phyloP scores from a whole-genome alignment of 2,888 invertebrate genomes.

The Boloria selene region DNA sequence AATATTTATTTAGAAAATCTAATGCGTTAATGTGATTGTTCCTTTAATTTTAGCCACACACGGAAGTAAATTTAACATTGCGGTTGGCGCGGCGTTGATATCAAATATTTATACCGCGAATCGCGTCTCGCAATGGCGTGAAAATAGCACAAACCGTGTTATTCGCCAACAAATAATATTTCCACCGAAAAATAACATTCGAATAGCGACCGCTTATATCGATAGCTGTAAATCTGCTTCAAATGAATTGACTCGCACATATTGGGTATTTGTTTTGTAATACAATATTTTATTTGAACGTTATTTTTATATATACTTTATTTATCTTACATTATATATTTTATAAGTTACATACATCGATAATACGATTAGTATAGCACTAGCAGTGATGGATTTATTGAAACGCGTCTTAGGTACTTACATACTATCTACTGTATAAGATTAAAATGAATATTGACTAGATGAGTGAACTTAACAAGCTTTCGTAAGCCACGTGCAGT shows the following conservation, averaged over 20 bases:
- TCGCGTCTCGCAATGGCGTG: constrained; percentile 36
- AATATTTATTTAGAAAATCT: background rate
- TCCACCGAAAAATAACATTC: constrained; percentile 52
- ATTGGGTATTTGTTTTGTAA: constrained; percentile 29
- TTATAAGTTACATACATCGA: background rate
- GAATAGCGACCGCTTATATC: constrained; percentile 37
- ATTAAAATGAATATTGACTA: too few species aligned
- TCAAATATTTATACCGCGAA: constrained; percentile 35
- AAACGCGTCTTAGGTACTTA: too few species aligned
- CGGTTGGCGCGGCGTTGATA: constrained; percentile 22
- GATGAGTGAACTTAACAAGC: too few species aligned
- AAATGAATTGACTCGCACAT: constrained; percentile 35
- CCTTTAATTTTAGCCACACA: constrained; percentile 11
- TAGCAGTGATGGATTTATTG: background rate
- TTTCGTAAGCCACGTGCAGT: too few species aligned
- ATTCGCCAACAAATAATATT: constrained; percentile 58
- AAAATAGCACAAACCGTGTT: constrained; percentile 57
- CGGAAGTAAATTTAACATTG: constrained; percentile 15
- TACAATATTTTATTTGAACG: constrained; percentile 18
- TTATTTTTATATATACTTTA: constrained; percentile 5
- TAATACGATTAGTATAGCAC: background rate
- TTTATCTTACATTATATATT: background rate
- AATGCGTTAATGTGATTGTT: background rate
- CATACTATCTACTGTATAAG: too few species aligned
- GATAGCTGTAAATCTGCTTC: constrained; percentile 35